A percentile compares a stretch with the other conserved stretches of the same genome.
Conservation (phyloP, 2,797 vertebrate genomes). For the Clarias fuscus region DNA sequence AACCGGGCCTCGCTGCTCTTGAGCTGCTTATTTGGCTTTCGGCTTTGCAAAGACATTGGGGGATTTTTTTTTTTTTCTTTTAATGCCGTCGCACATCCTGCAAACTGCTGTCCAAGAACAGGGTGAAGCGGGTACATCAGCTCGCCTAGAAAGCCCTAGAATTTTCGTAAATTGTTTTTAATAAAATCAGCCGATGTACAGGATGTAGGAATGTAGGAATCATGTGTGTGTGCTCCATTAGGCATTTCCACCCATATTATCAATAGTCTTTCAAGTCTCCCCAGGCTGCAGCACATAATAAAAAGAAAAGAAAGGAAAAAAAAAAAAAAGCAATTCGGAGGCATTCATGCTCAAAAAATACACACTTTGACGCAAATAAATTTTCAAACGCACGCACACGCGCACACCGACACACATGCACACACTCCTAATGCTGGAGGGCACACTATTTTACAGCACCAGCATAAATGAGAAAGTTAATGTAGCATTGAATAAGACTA, state of each 20-base stretch:
- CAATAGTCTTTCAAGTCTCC: slow-evolving; percentile 64
- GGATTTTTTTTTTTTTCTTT: slow-evolving; percentile 33
- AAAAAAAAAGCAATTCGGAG: slow-evolving; percentile 67
- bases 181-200: slow-evolving; percentile 1
- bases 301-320: slow-evolving; percentile 49
- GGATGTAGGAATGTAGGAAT: too few relatives aligned
- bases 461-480: slow-evolving; percentile 93
- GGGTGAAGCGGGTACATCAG: slow-evolving; percentile 30
- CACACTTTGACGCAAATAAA: slow-evolving; percentile 50
- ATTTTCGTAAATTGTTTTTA: neutral
- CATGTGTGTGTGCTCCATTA: neutral
- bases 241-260: slow-evolving; percentile 54
- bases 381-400: slow-evolving; percentile 18
- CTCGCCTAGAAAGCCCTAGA: slow-evolving; percentile 22
- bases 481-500: slow-evolving; percentile 89
- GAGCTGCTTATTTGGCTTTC: slow-evolving; percentile 67
- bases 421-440: slow-evolving; percentile 71
- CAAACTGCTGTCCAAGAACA: slow-evolving; percentile 21
- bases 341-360: slow-evolving; percentile 54
- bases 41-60: slow-evolving; percentile 57
- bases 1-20: slow-evolving; percentile 46
- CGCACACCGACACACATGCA: slow-evolving; percentile 38
- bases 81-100: slow-evolving; percentile 37
- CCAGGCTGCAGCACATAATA: slow-evolving; percentile 57
- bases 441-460: slow-evolving; percentile 83